These are phyloP conservation scores for Bucco capensis DNA, from an alignment of 2,113 vertebrate genomes.

Conservation along the genomic window DNA sequence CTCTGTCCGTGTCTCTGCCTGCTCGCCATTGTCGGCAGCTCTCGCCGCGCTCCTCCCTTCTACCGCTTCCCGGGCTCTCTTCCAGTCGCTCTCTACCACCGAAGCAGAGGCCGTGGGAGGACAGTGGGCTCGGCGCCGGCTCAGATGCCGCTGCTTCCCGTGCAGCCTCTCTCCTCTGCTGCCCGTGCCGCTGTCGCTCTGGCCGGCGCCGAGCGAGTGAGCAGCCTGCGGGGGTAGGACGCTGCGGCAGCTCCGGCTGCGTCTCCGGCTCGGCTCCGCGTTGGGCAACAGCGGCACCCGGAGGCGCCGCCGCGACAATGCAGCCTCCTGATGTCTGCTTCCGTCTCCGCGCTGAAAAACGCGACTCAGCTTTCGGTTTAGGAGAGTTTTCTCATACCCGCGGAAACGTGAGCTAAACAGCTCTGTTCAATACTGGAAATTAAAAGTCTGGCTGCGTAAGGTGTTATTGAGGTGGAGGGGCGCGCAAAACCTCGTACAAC, in stretches of 20 bases:
- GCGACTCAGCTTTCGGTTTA: accelerated
- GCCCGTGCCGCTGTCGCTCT: neutral
- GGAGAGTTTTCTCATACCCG: accelerated
- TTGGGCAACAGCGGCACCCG: slow-evolving; percentile 35
- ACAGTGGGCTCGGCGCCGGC: neutral
- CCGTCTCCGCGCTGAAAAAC: neutral
- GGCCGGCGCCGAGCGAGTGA: no score
- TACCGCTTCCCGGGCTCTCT: neutral
- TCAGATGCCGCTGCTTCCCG: neutral
- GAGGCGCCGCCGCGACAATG: neutral
- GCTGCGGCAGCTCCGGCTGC: neutral
- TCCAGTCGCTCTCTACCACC: neutral
- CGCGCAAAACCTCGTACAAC: accelerated
- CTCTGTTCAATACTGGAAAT: neutral
- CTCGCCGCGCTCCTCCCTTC: neutral
- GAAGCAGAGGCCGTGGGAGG: no score
- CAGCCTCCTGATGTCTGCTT: neutral
- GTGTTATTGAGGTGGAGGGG: accelerated
- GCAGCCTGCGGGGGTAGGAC: neutral
- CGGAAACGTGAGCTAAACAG: accelerated
- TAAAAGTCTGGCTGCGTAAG: accelerated
- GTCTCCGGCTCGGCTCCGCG: neutral
- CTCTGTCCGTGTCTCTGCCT: no score
- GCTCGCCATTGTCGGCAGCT: neutral
- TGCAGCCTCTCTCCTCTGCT: neutral